Percentiles rank a stretch among this genome's conserved stretches.
phyloP scores from a whole-genome alignment of 2,888 invertebrate species.

The Drosophila paucipuncta region DNA sequence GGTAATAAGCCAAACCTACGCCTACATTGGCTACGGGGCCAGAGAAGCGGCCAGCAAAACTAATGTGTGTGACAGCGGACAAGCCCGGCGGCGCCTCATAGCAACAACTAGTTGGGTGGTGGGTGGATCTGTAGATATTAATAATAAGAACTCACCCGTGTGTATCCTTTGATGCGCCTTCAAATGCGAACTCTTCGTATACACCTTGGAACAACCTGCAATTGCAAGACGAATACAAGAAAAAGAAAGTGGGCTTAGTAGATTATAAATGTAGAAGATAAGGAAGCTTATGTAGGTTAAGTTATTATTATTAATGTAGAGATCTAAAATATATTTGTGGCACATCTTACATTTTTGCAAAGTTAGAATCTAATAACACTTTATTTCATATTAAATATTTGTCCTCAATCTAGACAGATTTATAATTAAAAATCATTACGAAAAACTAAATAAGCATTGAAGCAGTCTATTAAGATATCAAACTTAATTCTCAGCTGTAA shows the following conservation, averaged over 20 bases:
- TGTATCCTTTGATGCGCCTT: conserved; percentile 99
- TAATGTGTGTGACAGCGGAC: conserved; percentile 40
- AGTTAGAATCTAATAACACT: not conserved
- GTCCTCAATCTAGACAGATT: not conserved
- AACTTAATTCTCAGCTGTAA: not conserved
- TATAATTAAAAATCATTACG: not conserved
- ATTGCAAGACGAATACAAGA: not conserved
- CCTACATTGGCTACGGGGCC: conserved; percentile 45
- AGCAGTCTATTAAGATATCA: not conserved
- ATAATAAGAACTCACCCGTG: conserved; percentile 90
- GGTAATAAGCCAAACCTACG: conserved; percentile 64
- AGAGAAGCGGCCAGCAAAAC: conserved; percentile 33
- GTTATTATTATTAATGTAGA: not conserved
- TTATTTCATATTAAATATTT: not conserved
- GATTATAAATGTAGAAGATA: not conserved
- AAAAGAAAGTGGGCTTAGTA: conserved; percentile 7
- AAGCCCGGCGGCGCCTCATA: conserved; percentile 38
- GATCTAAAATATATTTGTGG: not conserved
- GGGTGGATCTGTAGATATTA: conserved; percentile 39
- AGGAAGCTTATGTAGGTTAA: not conserved
- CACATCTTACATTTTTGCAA: not conserved
- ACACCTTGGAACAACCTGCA: conserved; percentile 96
- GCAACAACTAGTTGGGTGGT: conserved; percentile 29
- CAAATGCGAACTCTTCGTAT: conserved; percentile 98
- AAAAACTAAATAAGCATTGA: not conserved